Base-by-base conservation (phyloP, 2,797 vertebrate genomes). In the Melanotaenia maccullochi region DNA sequence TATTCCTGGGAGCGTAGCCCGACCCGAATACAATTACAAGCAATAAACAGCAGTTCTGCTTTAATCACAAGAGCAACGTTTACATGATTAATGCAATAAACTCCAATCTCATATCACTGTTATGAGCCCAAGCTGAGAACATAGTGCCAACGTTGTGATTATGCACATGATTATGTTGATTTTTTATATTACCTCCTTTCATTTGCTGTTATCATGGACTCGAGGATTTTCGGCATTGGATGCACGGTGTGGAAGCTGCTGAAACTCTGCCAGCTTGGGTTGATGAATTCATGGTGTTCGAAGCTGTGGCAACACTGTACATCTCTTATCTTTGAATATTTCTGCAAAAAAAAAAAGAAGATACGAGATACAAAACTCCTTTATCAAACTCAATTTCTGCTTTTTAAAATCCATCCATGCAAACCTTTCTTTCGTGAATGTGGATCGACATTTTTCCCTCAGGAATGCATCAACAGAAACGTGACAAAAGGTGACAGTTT, bases 61-160 rank as follows among this genome's bases (percentile, higher is more conserved):
- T 92, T 91, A 93, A 93, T 92, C 90, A 90, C 89, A 78, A 86
- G 86, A 89, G 87, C 90, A 90, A 84, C 89, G 85, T 92, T 90
- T 89, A 90, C 89, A 90, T 92, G 92, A 92, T 92, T 90, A 92
- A 92, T 92, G 90, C 90, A 89, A 92, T 90, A 89, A 86, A 85
- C 82, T 88, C 81, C 84, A 65, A 84, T 87, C 87, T 91, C 90
- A 90, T 89, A 90, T 88, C 68, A 70, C 70, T 24, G 87, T 85
- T 88, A 87, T 87, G 90, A 91, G 87, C 90, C 80, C 82, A 79
- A 78, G 85, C 89, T 78, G 79, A 85, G 86, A 83, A 83, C 82
- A 60, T 55, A 42, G 82, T 62, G 84, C 83, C 87, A 82, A 44
- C 52, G 78, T 75, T 81, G 79, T 87, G 84, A 90, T 90, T 90